Evolutionary conservation across 2,113 vertebrate genomes (phyloP), one percentile per base, ranked within the genome.

Genomic region (Lycaon pictus): DNA sequence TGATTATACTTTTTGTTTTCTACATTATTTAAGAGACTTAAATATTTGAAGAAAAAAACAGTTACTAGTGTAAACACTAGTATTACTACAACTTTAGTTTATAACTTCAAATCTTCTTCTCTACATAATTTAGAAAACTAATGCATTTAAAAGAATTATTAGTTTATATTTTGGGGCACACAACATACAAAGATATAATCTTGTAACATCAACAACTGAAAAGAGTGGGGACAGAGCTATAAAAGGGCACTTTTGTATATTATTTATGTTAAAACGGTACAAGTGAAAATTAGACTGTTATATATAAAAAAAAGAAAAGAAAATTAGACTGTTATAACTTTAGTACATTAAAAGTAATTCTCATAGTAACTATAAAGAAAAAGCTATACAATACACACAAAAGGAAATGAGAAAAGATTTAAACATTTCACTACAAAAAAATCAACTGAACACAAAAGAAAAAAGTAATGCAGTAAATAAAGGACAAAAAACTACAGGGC

Each of bases 401-500:
- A 94, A 89, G 43, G 43, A 82, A 94, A 74, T 63, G 65, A 74
- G 56, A 83, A 56, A 71, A 19, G 25, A 43, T 83, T n/a, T 83
- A 74, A 89, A 89, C n/a, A 55, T 55, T 89, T 88, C 67, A 74
- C 48, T 83, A 89, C 56, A 65, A 95, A 88, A 94, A 94, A 37
- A 37, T 29, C 53, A 80, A 60, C 48, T 51, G 35, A 82, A 60
- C 48, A 89, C 55, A 55, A 93, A 82, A 35, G 23, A 89, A 81
- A 88, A 51, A 35, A 88, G 56, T 63, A 83, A 63, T 25, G n/a
- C 9, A 27, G 58, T 22, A 83, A 83, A 76, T 76, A 19, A 84
- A 25, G 65, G 5, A 11, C 55, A 63, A 88, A 69, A 76, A 82
- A 69, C 27, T 60, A 11, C 4, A 69, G 56, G 62, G 35, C 27